Conservation (phyloP, 2,113 vertebrate genomes). For the Macquaria australasica region DNA sequence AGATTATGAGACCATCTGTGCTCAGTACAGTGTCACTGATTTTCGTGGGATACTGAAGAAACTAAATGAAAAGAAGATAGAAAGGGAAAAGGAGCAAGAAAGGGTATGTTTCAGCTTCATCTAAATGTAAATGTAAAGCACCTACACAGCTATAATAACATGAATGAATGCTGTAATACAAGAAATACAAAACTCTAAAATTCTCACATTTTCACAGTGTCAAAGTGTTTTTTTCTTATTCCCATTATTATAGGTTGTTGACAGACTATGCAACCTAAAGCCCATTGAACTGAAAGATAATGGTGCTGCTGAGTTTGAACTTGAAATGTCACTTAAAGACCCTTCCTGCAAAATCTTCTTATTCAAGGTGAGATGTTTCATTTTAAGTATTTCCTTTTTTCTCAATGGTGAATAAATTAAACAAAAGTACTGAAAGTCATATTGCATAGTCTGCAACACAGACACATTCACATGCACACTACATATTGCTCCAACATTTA, state of each 20-base stretch:
- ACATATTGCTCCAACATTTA: neutral
- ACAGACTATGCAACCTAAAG: slow-evolving; percentile 82
- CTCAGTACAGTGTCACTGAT: slow-evolving; percentile 88
- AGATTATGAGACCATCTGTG: slow-evolving; percentile 90
- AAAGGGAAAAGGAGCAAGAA: slow-evolving; percentile 82
- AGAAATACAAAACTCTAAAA: neutral
- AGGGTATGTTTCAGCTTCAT: slow-evolving; percentile 75
- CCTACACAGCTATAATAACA: neutral
- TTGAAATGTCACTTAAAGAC: slow-evolving; percentile 90
- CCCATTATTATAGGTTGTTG: slow-evolving; percentile 81
- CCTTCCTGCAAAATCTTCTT: slow-evolving; percentile 87
- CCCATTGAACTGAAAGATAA: slow-evolving; percentile 84
- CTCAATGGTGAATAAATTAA: neutral
- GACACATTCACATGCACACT: neutral
- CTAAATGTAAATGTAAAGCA: neutral
- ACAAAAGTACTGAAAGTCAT: neutral
- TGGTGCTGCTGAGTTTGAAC: slow-evolving; percentile 85
- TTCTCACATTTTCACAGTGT: neutral
- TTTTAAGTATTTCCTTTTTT: neutral
- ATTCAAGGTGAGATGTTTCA: slow-evolving; percentile 87
- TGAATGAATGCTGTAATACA: neutral
- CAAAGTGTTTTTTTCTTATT: neutral
- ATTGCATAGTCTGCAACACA: neutral
- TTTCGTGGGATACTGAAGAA: slow-evolving; percentile 90
- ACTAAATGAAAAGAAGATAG: slow-evolving; percentile 86